These are phyloP conservation scores for Synanthedon vespiformis DNA, from an alignment of 2,888 invertebrate genomes.

Conservation along the genomic window DNA sequence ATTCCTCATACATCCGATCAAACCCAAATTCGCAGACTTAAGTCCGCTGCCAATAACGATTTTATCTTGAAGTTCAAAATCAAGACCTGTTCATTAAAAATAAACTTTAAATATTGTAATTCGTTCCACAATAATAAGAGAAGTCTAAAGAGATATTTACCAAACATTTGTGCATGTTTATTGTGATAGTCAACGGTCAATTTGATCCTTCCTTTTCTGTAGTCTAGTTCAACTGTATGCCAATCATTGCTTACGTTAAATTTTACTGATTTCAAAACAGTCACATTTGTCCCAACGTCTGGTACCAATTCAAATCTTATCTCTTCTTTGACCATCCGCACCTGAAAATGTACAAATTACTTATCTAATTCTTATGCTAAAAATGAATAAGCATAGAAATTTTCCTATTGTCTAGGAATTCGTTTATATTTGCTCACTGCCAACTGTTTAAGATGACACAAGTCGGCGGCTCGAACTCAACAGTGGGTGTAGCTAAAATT, in stretches of 20 bases:
- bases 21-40: constrained; percentile 77
- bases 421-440: too few species aligned
- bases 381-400: too few species aligned
- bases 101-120: neutral
- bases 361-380: neutral
- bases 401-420: too few species aligned
- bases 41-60: constrained; percentile 85
- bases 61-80: constrained; percentile 77
- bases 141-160: constrained; percentile 26
- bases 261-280: constrained; percentile 83
- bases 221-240: constrained; percentile 86
- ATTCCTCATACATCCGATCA: constrained; percentile 93
- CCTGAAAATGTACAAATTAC: constrained; percentile 47
- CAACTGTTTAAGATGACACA: too few species aligned
- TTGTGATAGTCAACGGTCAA: constrained; percentile 82
- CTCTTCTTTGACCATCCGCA: constrained; percentile 86
- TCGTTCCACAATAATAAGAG: too few species aligned
- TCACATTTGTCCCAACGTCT: constrained; percentile 80
- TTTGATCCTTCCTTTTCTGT: constrained; percentile 78
- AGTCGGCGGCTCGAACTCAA: too few species aligned
- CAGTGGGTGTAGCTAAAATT: too few species aligned
- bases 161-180: constrained; percentile 76
- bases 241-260: constrained; percentile 84
- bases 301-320: constrained; percentile 85
- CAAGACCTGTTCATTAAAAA: constrained; percentile 44